These are phyloP conservation scores for Drosophila athabasca DNA, from an alignment of 1,140 invertebrate species.

Conservation along the genomic window DNA sequence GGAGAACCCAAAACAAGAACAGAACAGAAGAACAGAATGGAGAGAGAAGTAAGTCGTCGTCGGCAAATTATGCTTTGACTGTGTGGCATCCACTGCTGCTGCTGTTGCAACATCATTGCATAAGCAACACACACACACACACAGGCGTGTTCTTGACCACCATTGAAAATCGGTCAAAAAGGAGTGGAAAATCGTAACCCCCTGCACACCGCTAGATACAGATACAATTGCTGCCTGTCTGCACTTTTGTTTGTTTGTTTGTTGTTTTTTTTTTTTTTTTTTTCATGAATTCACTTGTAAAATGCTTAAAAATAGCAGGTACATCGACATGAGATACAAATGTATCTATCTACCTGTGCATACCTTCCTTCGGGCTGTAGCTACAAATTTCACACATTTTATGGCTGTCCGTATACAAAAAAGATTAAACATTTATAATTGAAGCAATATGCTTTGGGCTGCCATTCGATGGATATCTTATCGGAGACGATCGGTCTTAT, in stretches of 20 bases:
- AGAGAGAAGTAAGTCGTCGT: slow-evolving; percentile 52
- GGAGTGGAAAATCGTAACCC: slow-evolving; percentile 68
- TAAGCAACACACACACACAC: slow-evolving; percentile 49
- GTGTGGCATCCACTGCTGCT: slow-evolving; percentile 20
- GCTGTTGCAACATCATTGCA: slow-evolving; percentile 61
- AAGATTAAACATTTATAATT: slow-evolving; percentile 69
- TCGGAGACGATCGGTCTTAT: slow-evolving; percentile 10
- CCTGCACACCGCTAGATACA: slow-evolving; percentile 15
- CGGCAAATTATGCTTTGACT: slow-evolving; percentile 60
- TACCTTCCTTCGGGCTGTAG: slow-evolving; percentile 10
- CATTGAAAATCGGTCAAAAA: slow-evolving; percentile 59
- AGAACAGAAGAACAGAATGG: slow-evolving; percentile 12
- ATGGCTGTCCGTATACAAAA: slow-evolving; percentile 20
- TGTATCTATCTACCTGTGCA: slow-evolving; percentile 67
- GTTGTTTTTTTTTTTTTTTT: slow-evolving; percentile 71
- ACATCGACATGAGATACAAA: slow-evolving; percentile 70
- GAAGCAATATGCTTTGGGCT: slow-evolving; percentile 8
- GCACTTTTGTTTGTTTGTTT: slow-evolving; percentile 54
- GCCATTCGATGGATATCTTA: slow-evolving; percentile 44
- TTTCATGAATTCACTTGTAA: slow-evolving; percentile 72
- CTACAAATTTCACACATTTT: slow-evolving; percentile 71
- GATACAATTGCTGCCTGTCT: slow-evolving; percentile 56
- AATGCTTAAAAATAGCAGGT: slow-evolving; percentile 77
- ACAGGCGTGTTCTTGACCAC: slow-evolving; percentile 45
- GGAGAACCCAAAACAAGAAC: slow-evolving; percentile 10